Evolutionary conservation across 2,888 invertebrate species (phyloP), one percentile per base, ranked within the genome.

Genomic region (Drosophila nr. medialis): DNA sequence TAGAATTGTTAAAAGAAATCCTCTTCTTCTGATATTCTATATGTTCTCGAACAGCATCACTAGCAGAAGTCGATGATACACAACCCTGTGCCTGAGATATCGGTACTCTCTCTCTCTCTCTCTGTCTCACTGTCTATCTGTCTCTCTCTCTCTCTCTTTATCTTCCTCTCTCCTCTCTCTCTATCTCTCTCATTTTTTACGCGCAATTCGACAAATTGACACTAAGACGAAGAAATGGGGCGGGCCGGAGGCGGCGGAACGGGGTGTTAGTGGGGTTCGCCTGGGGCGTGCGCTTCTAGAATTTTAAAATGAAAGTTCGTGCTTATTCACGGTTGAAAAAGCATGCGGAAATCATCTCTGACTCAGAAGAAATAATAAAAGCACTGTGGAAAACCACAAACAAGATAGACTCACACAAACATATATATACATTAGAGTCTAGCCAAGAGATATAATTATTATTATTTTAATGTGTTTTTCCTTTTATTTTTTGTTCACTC

Each of bases 271-370:
- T 36, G 58, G 69, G 60, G 55, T 59, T 45, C 24, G 42, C 21
- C 11, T 49, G 45, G 48, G 70, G 79, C 58, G 75, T 64, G 70
- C 77, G 72, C 75, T 81, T 73, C 68, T 79, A 90, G 79, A 90
- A 90, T 88, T 75, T 81, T 87, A 77, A 89, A 88, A 88, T 88
- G 88, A 88, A 88, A 88, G 88, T 88, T 90, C 85, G 90, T 88
- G 90, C 90, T 85, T 79, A 83, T 89, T 84, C 77, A 88, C 88
- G 88, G 84, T 90, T 90, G 88, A 83, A 85, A 77, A 80, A 89
- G 72, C 88, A 90, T 88, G 87, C 85, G 90, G 90, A 88, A 88
- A 90, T 89, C 75, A 90, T 89, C 75, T 86, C 49, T 48, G 67
- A 61, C 56, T 50, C 64, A 77, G 60, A 75, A 68, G 45, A 45